phyloP scores from a whole-genome alignment of 2,888 invertebrate species.

The Iphiclides podalirius region DNA sequence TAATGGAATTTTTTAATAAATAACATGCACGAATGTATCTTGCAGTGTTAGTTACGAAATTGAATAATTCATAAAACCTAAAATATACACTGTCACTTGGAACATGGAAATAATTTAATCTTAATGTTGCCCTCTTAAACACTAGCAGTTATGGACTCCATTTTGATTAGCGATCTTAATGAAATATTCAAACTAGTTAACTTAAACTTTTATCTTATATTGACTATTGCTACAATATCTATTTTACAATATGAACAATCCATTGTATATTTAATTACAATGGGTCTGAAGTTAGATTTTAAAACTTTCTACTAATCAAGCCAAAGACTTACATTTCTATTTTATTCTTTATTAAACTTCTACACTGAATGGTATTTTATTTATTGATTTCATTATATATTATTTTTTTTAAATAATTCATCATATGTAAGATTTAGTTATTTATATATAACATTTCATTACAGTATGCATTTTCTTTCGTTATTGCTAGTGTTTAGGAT shows the following conservation, averaged over 20 bases:
- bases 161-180: no score
- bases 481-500: conserved; percentile 18
- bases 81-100: neutral
- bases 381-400: no score
- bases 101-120: neutral
- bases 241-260: conserved; percentile 6
- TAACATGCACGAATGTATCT: conserved; percentile 14
- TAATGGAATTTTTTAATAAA: conserved; percentile 13
- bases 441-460: no score
- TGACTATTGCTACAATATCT: no score
- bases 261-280: conserved; percentile 1
- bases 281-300: no score
- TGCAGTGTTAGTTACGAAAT: conserved; percentile 18
- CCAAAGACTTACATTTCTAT: conserved; percentile 17
- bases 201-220: no score
- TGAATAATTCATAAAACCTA: conserved; percentile 18
- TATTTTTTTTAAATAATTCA: no score
- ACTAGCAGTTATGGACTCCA: conserved; percentile 8
- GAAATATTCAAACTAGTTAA: no score
- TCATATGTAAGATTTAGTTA: no score
- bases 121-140: conserved; percentile 9
- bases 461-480: neutral
- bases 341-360: conserved; percentile 2
- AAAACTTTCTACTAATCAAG: conserved; percentile 12
- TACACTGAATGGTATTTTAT: conserved; percentile 12